A percentile compares a stretch with the other conserved stretches of the same genome.
These are phyloP conservation scores for Nebria brevicollis DNA, from an alignment of 2,888 invertebrate species.

Conservation along the genomic window DNA sequence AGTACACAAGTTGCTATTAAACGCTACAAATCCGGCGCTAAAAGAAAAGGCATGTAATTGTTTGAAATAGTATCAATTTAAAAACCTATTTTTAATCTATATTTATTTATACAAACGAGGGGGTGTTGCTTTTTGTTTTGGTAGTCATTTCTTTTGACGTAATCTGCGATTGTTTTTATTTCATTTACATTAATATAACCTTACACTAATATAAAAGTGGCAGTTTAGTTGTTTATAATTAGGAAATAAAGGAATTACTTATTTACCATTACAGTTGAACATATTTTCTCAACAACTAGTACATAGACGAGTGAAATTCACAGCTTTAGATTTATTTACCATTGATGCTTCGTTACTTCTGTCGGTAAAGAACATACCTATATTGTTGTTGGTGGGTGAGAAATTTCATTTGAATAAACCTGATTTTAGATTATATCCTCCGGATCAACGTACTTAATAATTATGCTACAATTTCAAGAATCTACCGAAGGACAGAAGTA, in stretches of 20 bases:
- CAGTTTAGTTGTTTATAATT: no score
- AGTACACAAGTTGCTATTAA: slow-evolving; percentile 49
- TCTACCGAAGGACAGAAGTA: slow-evolving; percentile 29
- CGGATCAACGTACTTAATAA: slow-evolving; percentile 63
- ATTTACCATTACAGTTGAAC: slow-evolving; percentile 48
- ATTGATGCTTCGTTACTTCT: slow-evolving; percentile 50
- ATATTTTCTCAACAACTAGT: slow-evolving; percentile 51
- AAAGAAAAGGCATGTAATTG: slow-evolving; percentile 44
- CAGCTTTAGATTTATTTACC: slow-evolving; percentile 49
- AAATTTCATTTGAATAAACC: slow-evolving; percentile 37
- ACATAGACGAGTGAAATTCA: slow-evolving; percentile 49
- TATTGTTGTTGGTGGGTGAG: no score
- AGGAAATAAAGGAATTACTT: no score
- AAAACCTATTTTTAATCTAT: background rate
- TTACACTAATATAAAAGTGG: no score
- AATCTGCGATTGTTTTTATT: no score
- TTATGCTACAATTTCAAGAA: slow-evolving; percentile 63
- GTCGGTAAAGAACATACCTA: slow-evolving; percentile 44
- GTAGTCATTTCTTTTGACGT: background rate
- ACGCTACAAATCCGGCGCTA: slow-evolving; percentile 39
- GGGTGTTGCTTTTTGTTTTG: background rate
- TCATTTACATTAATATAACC: no score
- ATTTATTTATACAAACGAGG: background rate
- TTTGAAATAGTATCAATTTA: background rate
- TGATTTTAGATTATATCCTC: slow-evolving; percentile 58